Conservation (phyloP, 2,888 invertebrate genomes). For the Microctonus brassicae region DNA sequence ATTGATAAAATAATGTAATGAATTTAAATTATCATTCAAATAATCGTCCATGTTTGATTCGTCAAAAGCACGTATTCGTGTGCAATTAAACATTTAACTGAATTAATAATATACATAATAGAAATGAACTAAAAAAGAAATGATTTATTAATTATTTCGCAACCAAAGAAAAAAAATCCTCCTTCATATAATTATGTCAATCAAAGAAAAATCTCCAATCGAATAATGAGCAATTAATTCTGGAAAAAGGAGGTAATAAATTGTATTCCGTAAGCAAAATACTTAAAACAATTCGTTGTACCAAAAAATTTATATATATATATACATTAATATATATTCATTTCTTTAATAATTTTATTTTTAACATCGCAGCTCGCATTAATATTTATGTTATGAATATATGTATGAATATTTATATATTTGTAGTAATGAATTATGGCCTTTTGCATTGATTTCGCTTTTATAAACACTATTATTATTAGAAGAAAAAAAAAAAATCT, state of each 20-base stretch:
- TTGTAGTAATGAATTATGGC: not conserved
- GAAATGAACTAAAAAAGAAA: not conserved
- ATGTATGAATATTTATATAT: not conserved
- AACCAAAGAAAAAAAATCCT: slow-evolving; percentile 13
- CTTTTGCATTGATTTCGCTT: slow-evolving; percentile 10
- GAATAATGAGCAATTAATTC: slow-evolving; percentile 19
- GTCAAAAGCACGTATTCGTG: slow-evolving; percentile 7
- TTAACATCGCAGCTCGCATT: slow-evolving; percentile 18
- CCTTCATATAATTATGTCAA: slow-evolving; percentile 10
- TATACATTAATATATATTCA: slow-evolving; percentile 25
- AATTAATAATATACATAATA: not conserved
- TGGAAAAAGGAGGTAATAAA: slow-evolving; percentile 31
- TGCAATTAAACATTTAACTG: not conserved
- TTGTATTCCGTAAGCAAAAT: slow-evolving; percentile 29
- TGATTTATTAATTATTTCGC: not conserved
- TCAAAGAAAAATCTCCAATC: not conserved
- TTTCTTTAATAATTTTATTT: slow-evolving; percentile 4
- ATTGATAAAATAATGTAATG: not conserved
- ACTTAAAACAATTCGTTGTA: slow-evolving; percentile 10
- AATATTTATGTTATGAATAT: not conserved
- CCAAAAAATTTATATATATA: slow-evolving; percentile 3
- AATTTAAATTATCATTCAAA: not conserved
- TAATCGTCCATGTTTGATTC: not conserved
- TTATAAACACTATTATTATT: not conserved
- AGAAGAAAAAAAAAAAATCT: not conserved